Conservation (phyloP, 1,140 invertebrate genomes). For the Ptiloglossa arizonensis region DNA sequence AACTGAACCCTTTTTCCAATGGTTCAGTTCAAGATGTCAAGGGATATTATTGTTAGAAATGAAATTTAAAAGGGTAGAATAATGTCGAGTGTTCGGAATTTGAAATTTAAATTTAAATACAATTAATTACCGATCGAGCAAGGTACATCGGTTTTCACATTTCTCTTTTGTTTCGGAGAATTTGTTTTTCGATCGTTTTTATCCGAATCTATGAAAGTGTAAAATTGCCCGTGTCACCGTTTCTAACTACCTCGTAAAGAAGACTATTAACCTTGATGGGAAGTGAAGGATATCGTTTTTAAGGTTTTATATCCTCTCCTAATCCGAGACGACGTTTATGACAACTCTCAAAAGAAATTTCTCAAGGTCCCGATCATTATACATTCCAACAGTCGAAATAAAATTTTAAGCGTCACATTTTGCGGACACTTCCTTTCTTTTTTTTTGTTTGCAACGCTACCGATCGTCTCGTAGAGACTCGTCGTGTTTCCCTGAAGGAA, state of each 20-base stretch:
- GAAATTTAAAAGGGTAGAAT: no score
- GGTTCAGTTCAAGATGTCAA: no score
- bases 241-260: slow-evolving; percentile 14
- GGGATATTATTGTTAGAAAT: no score
- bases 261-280: slow-evolving; percentile 10
- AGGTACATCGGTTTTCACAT: no score
- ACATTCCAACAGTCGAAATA: no score
- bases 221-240: background rate
- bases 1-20: no score
- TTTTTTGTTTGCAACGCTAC: background rate
- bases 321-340: background rate
- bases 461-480: background rate
- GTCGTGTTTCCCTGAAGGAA: slow-evolving; percentile 27
- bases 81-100: no score
- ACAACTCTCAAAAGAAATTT: background rate
- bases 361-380: background rate
- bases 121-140: no score
- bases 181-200: no score
- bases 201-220: no score
- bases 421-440: background rate
- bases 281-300: background rate
- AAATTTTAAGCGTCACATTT: background rate
- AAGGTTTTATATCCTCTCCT: background rate
- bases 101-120: no score
- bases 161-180: no score